phyloP scores from a whole-genome alignment of 2,113 vertebrate genomes.

The Podilymbus podiceps region DNA sequence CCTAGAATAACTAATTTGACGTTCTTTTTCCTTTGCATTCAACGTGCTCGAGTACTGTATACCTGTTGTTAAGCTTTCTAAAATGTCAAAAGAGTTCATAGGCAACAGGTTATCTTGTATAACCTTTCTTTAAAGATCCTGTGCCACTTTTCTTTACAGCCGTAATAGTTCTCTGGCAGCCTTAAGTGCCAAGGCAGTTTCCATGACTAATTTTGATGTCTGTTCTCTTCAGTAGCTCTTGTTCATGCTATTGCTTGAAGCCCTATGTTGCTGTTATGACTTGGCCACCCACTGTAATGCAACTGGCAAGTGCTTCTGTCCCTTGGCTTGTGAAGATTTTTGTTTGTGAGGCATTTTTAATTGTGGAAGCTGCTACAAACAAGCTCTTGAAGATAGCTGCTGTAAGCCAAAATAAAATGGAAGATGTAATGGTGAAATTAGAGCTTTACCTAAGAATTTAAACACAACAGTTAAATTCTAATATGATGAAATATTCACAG shows the following conservation, averaged over 20 bases:
- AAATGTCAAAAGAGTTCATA: background rate
- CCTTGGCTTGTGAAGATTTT: constrained; percentile 9
- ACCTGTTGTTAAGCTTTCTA: background rate
- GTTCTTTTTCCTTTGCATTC: background rate
- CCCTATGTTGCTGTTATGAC: background rate
- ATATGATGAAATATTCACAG: background rate
- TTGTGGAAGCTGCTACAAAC: background rate
- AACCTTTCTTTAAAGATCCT: background rate
- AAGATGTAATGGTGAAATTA: background rate
- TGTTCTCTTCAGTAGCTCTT: background rate
- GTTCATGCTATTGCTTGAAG: background rate
- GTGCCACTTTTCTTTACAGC: background rate
- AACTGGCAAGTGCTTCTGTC: background rate
- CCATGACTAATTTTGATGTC: background rate
- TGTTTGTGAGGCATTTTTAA: background rate
- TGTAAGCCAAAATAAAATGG: background rate
- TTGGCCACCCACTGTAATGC: background rate
- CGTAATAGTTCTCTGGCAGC: background rate
- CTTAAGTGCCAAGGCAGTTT: background rate
- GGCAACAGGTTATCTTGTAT: no score
- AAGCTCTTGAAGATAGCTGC: background rate
- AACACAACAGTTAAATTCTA: background rate
- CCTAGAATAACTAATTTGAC: background rate
- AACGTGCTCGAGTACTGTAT: background rate
- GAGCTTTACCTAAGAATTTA: background rate